These are phyloP conservation scores for Cephalopholis sonnerati DNA, from an alignment of 2,113 vertebrate species.

Conservation along the genomic window DNA sequence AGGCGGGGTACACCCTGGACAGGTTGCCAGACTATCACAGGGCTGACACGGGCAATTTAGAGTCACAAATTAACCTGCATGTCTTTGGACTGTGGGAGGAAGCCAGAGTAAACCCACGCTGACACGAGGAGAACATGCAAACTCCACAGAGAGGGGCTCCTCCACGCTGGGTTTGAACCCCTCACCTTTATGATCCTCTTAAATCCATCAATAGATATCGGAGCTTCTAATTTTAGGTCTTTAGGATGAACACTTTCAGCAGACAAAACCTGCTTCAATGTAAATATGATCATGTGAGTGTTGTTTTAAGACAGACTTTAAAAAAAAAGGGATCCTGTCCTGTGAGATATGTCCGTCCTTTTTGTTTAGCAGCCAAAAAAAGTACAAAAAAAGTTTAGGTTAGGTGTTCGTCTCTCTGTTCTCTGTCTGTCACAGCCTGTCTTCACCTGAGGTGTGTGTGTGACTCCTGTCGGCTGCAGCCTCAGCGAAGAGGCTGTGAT, in stretches of 20 bases:
- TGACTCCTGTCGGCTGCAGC: constrained; percentile 26
- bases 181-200: too few species aligned
- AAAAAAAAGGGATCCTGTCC: not conserved
- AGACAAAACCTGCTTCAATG: not conserved
- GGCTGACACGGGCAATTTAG: too few species aligned
- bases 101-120: too few species aligned
- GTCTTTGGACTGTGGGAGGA: too few species aligned
- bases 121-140: too few species aligned
- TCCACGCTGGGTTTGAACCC: too few species aligned
- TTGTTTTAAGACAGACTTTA: not conserved
- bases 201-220: too few species aligned
- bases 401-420: not conserved
- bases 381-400: not conserved
- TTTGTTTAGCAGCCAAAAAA: not conserved
- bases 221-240: too few species aligned
- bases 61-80: too few species aligned
- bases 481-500: constrained; percentile 5
- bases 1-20: too few species aligned
- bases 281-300: not conserved
- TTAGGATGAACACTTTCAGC: not conserved
- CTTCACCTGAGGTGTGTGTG: not conserved
- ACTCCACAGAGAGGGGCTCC: too few species aligned
- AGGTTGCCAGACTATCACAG: too few species aligned
- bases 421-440: not conserved
- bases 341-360: not conserved